Evolutionary conservation across 2,113 vertebrate species (phyloP).

Genomic region (Hippolais icterina): DNA sequence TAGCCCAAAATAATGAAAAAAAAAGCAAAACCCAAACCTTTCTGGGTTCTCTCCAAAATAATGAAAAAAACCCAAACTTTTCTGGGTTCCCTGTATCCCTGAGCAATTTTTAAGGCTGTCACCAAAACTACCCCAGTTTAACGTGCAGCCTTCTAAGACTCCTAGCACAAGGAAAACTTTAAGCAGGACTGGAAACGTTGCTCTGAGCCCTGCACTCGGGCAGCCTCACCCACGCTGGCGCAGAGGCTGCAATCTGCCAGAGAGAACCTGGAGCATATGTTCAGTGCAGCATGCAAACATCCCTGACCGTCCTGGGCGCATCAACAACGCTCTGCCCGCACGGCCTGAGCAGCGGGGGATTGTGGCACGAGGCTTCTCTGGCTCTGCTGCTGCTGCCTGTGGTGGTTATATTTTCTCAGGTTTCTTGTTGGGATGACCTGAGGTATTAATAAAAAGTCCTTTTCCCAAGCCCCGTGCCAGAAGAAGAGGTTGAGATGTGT

Average conservation of each 20-base stretch:
- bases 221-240: no score
- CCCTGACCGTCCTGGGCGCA: neutral
- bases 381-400: slow-evolving; percentile 33
- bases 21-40: neutral
- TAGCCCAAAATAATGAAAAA: neutral
- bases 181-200: neutral
- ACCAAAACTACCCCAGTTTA: neutral
- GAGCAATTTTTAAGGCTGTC: neutral
- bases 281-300: slow-evolving; percentile 31
- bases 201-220: no score
- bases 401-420: neutral
- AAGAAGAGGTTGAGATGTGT: no score
- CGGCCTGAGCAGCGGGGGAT: neutral
- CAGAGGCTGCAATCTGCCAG: slow-evolving; percentile 31
- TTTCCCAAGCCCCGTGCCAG: no score
- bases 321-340: neutral
- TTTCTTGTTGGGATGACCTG: no score
- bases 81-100: neutral
- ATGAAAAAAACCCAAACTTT: neutral
- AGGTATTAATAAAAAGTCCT: no score
- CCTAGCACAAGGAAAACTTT: neutral
- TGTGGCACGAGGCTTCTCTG: neutral
- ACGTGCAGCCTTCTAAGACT: neutral
- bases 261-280: slow-evolving; percentile 12
- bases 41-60: neutral